These are phyloP conservation scores for Chaetogeoica ovagalla DNA, from an alignment of 2,888 invertebrate genomes.

Conservation along the genomic window DNA sequence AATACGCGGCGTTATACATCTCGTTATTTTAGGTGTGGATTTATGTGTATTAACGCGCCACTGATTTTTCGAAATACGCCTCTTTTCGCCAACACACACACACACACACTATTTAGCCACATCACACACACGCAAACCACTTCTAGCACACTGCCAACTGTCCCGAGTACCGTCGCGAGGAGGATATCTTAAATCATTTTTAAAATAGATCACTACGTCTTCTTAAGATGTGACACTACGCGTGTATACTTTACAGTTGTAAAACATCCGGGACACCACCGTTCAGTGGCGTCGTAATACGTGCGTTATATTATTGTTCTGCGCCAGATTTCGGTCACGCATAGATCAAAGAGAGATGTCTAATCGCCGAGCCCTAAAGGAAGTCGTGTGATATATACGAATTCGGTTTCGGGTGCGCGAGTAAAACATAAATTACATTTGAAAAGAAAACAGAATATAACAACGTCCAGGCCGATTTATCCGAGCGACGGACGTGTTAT, in stretches of 20 bases:
- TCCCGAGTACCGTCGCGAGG: no score
- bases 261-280: constrained; percentile 9
- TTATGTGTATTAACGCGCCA: background rate
- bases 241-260: background rate
- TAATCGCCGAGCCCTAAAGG: constrained; percentile 19
- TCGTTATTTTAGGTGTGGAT: background rate
- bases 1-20: background rate
- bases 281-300: constrained; percentile 10
- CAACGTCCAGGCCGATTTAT: constrained; percentile 22
- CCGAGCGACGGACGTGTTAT: background rate
- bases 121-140: no score
- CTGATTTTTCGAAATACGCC: background rate
- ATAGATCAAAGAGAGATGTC: constrained; percentile 38
- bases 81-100: background rate
- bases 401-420: constrained; percentile 25
- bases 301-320: constrained; percentile 12
- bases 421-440: constrained; percentile 26
- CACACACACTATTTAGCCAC: background rate
- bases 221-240: constrained; percentile 23
- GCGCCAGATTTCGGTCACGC: constrained; percentile 48
- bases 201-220: constrained; percentile 27
- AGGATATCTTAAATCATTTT: constrained; percentile 33
- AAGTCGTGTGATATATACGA: constrained; percentile 19
- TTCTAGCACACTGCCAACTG: constrained; percentile 10
- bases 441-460: constrained; percentile 15